Evolutionary conservation across 2,888 invertebrate species (phyloP), one percentile per base, ranked within the genome.

Genomic region (Himalopsyche tibetana): DNA sequence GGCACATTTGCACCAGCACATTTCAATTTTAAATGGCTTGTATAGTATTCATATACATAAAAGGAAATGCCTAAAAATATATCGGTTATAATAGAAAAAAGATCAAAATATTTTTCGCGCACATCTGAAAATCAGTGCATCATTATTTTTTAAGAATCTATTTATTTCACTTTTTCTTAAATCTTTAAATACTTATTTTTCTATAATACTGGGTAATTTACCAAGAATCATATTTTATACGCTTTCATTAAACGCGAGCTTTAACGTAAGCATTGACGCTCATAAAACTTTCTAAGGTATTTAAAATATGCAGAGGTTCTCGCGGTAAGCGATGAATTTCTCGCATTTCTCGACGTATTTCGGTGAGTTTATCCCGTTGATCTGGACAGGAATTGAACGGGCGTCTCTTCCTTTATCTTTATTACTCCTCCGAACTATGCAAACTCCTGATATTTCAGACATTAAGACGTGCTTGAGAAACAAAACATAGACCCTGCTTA

Each of bases 311-410:
- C 69, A 28, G 38, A 69, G 74, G 83, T 56, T 69, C 84, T 69
- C 74, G 55, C 74, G 38, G 74, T 74, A 74, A 74, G 74, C 74
- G 74, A 45, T 81, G 81, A 81, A 84, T 84, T 80, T 84, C 81
- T 81, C 84, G 55, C 84, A 81, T 84, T 84, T 84, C 84, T 74
- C 63, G 84, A 42, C 55, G 84, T 81, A 81, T 84, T 84, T 80
- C 84, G 80, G 80, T 40, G 81, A 51, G 81, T 55, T 84, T 81
- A 84, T 84, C 84, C 84, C 45, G 45, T 17, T 55, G 80, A 80
- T 69, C 69, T 40, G 74, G 36, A 38, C 84, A 45, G 69, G 83
- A 69, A 56, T 83, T 69, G 69, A 83, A 83, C 83, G 63, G 83
- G 84, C 55, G 51, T 84, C 84, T 55, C 42, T 55, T 15, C n/a